A percentile compares a stretch with the other conserved stretches of the same genome.
Evolutionary conservation across 2,888 invertebrate species (phyloP).

Genomic region (Lasioglossum villosulum): DNA sequence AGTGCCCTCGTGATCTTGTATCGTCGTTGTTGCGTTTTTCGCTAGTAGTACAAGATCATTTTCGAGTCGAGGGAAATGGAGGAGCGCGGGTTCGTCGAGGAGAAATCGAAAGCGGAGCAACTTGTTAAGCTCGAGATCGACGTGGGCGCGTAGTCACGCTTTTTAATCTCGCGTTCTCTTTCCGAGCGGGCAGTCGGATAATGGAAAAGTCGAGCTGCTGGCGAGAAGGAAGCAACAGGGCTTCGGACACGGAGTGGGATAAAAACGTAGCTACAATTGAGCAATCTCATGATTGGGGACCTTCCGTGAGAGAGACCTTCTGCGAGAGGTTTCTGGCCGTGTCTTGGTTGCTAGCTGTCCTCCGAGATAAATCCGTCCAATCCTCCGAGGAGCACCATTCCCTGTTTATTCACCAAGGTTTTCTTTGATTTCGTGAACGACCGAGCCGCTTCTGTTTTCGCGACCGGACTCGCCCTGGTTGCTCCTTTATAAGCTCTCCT

Average conservation of each 20-base stretch:
- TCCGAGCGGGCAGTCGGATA: slow-evolving; percentile 56
- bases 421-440: slow-evolving; percentile 64
- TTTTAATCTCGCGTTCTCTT: slow-evolving; percentile 61
- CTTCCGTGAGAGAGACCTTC: slow-evolving; percentile 57
- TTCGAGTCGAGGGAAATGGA: not conserved
- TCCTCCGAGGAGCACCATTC: slow-evolving; percentile 47
- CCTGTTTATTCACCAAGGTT: slow-evolving; percentile 64
- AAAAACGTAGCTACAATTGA: slow-evolving; percentile 79
- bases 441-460: not conserved
- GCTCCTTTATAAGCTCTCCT: slow-evolving; percentile 11
- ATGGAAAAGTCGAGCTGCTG: slow-evolving; percentile 59
- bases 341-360: slow-evolving; percentile 72
- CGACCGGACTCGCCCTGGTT: not conserved
- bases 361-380: slow-evolving; percentile 70
- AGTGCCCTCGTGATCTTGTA: not conserved
- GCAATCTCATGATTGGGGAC: slow-evolving; percentile 82
- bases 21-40: not conserved
- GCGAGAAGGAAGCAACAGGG: slow-evolving; percentile 44
- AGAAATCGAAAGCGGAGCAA: not conserved
- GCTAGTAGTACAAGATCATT: not conserved
- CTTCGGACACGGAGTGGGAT: slow-evolving; percentile 45
- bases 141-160: slow-evolving; percentile 49
- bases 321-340: slow-evolving; percentile 68
- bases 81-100: not conserved
- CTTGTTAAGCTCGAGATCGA: slow-evolving; percentile 32